Base-by-base conservation (phyloP, 2,797 vertebrate genomes). In the Hozukius guyotensis region DNA sequence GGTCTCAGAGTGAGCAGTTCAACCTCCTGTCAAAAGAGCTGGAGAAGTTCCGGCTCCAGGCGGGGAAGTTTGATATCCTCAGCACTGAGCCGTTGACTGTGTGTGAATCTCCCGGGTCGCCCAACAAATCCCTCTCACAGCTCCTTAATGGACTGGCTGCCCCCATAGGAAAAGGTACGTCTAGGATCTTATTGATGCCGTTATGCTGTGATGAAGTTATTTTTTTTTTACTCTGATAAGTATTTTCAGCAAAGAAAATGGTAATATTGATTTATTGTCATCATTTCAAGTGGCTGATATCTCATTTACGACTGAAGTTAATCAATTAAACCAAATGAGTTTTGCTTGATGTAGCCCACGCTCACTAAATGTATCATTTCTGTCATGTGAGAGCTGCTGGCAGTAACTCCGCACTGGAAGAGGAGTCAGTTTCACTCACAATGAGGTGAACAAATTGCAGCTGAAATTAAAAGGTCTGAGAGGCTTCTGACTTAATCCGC, bases 1-100 rank as follows among this genome's bases (percentile, higher is more conserved):
- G 98, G 87, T 93, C 82, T 0, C 99, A 99, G 95, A 98, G 98
- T 85, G 98, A 99, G 90, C 99, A 99, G 92, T 99, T 99, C 96
- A 97, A 97, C 93, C 97, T 98, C 89, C 95, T 99, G 90, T 99
- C 98, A 7, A 96, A 96, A 93, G 98, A 99, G 92, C 96, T 99
- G 95, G 97, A 99, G 93, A 95, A 94, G 80, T 98, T 99, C 92
- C 97, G 98, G 66, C 96, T 97, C 91, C 97, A 98, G 91, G 95
- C 98, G 0, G 97, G 98, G 71, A 97, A 95, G 88, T 96, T 98
- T 70, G 97, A 99, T 67, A 97, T 99, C 76, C 95, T 98, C 76
- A 95, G 96, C 81, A 91, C 96, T 81, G 93, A 92, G 82, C 56
- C 95, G 0, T 64, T 96, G 83, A 93, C 94, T 38, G 72, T 96